Evolutionary conservation across 2,113 vertebrate species (phyloP).

Genomic region (Saguinus midas): DNA sequence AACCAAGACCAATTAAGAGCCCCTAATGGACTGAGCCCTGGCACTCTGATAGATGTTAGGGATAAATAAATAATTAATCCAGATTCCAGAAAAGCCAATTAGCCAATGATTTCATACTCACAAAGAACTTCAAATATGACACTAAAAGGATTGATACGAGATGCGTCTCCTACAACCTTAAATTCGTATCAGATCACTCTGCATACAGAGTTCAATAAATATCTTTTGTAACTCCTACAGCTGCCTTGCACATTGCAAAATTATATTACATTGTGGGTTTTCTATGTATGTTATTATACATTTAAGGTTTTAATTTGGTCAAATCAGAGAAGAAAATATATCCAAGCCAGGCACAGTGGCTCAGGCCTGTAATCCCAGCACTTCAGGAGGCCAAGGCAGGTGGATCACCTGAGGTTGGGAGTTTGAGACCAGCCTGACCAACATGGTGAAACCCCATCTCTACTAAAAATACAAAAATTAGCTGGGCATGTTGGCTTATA

Average conservation of each 20-base stretch:
- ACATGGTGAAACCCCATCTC: too few relatives aligned
- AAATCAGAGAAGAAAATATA: neutral
- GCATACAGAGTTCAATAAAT: neutral
- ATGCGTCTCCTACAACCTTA: neutral
- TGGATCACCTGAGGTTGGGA: too few relatives aligned
- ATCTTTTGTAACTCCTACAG: neutral
- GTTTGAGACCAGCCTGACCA: too few relatives aligned
- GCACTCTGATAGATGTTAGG: neutral
- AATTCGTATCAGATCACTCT: neutral
- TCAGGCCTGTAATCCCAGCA: too few relatives aligned
- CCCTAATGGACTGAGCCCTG: neutral
- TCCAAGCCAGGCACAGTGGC: too few relatives aligned
- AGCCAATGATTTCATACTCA: neutral
- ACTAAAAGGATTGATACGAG: neutral
- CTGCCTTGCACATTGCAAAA: neutral
- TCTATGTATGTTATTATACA: neutral
- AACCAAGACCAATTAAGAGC: neutral
- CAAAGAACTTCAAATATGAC: neutral
- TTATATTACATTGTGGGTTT: neutral
- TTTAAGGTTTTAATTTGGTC: slow-evolving; percentile 2
- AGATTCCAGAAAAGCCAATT: neutral
- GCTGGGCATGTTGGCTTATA: too few relatives aligned
- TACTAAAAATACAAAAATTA: too few relatives aligned
- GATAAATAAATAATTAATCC: neutral
- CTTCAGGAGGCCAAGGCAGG: too few relatives aligned